These are phyloP conservation scores for Heliothis virescens DNA, from an alignment of 1,140 invertebrate species.

Conservation along the genomic window DNA sequence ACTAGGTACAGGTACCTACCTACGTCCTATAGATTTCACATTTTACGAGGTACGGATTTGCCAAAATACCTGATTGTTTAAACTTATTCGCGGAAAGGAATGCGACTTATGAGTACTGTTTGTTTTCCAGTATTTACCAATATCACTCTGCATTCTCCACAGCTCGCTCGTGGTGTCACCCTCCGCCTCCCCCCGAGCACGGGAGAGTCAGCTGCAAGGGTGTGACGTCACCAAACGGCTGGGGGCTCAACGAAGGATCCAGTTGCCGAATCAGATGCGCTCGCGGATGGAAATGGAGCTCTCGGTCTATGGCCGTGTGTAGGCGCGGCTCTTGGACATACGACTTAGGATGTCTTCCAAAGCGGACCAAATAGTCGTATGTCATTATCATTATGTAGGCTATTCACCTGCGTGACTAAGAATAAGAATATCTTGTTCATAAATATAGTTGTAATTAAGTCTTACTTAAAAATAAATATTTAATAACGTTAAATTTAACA, in stretches of 20 bases:
- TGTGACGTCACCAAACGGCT: conserved; percentile 47
- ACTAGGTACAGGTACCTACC: background rate
- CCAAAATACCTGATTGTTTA: background rate
- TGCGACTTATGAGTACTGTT: background rate
- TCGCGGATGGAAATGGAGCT: conserved; percentile 62
- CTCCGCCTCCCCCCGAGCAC: conserved; percentile 64
- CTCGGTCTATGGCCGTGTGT: conserved; percentile 63
- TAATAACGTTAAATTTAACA: no score
- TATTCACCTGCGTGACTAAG: no score
- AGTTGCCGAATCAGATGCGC: conserved; percentile 69
- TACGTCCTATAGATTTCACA: background rate
- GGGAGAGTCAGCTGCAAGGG: conserved; percentile 74
- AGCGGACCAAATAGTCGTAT: conserved; percentile 47
- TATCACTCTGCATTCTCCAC: conserved; percentile 41
- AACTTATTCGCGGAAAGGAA: conserved; percentile 1
- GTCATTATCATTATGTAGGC: no score
- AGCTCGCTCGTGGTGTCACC: conserved; percentile 70
- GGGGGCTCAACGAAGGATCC: conserved; percentile 68
- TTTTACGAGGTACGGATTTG: background rate
- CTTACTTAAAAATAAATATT: no score
- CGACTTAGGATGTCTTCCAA: conserved; percentile 62
- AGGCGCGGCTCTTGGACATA: conserved; percentile 72
- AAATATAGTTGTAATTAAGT: no score
- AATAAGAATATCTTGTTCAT: no score
- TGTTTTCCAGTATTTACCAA: background rate